These are phyloP conservation scores for Heteromurus nitidus DNA, from an alignment of 2,888 invertebrate genomes.

Conservation along the genomic window DNA sequence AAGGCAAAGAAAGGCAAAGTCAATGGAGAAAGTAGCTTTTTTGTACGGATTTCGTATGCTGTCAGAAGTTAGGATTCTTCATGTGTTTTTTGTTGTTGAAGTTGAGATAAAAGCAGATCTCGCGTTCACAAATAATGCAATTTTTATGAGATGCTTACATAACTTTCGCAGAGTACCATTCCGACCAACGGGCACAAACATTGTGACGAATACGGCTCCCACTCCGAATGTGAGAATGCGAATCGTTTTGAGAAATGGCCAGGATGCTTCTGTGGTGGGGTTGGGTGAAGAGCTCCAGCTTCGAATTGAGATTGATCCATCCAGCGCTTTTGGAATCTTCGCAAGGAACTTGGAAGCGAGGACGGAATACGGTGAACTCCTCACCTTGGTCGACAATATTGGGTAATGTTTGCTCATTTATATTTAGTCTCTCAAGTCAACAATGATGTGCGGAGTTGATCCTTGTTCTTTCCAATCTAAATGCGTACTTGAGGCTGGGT, in stretches of 20 bases:
- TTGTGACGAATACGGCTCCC: conserved; percentile 77
- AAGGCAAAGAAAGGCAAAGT: too few species aligned
- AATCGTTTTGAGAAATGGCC: conserved; percentile 75
- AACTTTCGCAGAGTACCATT: conserved; percentile 74
- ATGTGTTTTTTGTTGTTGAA: too few species aligned
- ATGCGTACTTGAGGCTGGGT: background rate
- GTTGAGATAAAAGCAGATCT: too few species aligned
- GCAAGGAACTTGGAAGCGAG: conserved; percentile 77
- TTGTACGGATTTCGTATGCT: too few species aligned
- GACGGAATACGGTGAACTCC: conserved; percentile 76
- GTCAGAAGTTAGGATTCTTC: background rate
- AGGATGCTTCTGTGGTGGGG: conserved; percentile 76
- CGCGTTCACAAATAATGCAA: too few species aligned
- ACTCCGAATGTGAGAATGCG: conserved; percentile 77
- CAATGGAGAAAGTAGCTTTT: too few species aligned
- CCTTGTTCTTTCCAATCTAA: too few species aligned
- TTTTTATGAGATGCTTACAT: too few species aligned
- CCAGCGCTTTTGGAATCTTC: conserved; percentile 76
- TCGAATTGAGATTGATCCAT: conserved; percentile 76
- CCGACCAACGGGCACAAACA: conserved; percentile 75
- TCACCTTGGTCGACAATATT: conserved; percentile 76
- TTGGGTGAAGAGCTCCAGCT: conserved; percentile 77
- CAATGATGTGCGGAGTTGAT: background rate
- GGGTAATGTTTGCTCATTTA: conserved; percentile 74
- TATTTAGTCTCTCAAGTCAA: background rate